Percentiles rank a stretch among this genome's conserved stretches.
Conservation (phyloP, 92 coral and sea anemone species). For the Bergia puertoricense region DNA sequence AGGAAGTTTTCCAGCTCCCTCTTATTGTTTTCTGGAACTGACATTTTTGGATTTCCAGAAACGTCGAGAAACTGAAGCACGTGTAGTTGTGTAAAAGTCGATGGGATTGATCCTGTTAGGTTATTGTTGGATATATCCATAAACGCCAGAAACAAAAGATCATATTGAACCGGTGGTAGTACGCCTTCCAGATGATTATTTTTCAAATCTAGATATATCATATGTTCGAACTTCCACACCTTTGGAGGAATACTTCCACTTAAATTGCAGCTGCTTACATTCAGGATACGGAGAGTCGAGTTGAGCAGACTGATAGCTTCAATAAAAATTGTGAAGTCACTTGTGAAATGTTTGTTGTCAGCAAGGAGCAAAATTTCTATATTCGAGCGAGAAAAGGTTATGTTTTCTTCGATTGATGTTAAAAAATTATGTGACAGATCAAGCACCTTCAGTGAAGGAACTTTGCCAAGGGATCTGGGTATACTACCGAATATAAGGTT, state of each 20-base stretch:
- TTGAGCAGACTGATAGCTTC: conserved; percentile 3
- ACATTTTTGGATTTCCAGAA: conserved; percentile 33
- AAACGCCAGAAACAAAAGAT: conserved; percentile 21
- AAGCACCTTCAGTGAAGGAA: conserved; percentile 7
- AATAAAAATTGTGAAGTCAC: not conserved
- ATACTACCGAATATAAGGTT: conserved; percentile 21
- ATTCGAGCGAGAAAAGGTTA: not conserved
- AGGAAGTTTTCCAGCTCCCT: too few relatives aligned
- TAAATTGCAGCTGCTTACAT: conserved; percentile 35
- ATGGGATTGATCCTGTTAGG: conserved; percentile 39
- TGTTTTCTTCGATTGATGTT: conserved; percentile 5
- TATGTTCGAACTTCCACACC: conserved; percentile 30
- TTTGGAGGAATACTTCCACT: conserved; percentile 29
- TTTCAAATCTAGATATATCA: conserved; percentile 35
- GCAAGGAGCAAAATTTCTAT: conserved; percentile 40
- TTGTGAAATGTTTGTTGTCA: conserved; percentile 26
- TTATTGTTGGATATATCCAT: conserved; percentile 42
- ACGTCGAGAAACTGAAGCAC: conserved; percentile 33
- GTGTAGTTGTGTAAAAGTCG: conserved; percentile 8
- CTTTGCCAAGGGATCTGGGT: not conserved
- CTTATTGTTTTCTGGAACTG: not conserved
- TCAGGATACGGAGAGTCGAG: conserved; percentile 29
- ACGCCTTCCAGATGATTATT: conserved; percentile 24
- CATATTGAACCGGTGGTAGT: conserved; percentile 23
- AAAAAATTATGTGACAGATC: conserved; percentile 35